These are phyloP conservation scores for Sycophaga agraensis DNA, from an alignment of 1,140 invertebrate species.

Conservation along the genomic window DNA sequence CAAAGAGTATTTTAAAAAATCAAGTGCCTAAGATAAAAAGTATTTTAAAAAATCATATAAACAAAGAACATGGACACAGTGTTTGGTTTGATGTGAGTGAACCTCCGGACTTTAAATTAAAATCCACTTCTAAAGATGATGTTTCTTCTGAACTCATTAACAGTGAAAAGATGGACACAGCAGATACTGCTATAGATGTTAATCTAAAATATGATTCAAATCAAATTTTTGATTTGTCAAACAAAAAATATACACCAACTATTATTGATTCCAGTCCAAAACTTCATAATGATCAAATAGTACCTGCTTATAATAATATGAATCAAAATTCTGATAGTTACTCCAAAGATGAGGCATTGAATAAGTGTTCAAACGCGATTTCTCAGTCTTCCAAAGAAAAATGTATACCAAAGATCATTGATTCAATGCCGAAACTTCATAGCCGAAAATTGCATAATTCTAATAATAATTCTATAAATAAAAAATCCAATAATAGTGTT, in stretches of 20 bases:
- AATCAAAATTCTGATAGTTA: neutral
- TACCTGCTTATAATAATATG: neutral
- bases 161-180: neutral
- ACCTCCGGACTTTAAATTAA: neutral
- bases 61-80: conserved; percentile 16
- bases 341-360: neutral
- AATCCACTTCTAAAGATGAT: neutral
- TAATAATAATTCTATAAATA: neutral
- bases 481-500: neutral
- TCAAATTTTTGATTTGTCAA: no score
- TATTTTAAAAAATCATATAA: conserved; percentile 18
- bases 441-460: neutral
- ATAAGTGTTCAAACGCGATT: neutral
- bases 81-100: conserved; percentile 22
- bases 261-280: neutral
- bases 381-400: conserved; percentile 4
- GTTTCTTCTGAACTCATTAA: neutral
- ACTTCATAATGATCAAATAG: neutral
- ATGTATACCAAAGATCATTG: conserved; percentile 17
- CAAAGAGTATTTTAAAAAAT: conserved; percentile 20
- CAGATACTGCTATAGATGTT: neutral
- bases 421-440: conserved; percentile 15
- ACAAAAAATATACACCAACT: neutral
- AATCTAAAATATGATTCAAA: no score
- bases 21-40: conserved; percentile 10